Base-by-base conservation (phyloP, 2,113 vertebrate genomes). In the Corythornis vintsioides region DNA sequence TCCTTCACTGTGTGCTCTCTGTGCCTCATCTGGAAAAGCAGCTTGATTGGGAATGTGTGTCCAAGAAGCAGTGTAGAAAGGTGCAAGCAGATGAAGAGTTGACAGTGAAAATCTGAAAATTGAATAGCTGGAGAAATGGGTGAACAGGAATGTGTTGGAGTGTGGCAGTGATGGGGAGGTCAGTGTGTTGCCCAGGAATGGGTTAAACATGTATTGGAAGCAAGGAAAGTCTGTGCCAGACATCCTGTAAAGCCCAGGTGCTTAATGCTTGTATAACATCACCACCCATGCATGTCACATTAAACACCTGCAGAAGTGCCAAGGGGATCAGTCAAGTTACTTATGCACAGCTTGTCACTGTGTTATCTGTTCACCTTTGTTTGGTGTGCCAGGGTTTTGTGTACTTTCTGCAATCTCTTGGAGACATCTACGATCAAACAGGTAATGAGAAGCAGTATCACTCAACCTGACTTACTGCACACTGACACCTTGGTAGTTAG, bases 241-340 rank as follows among this genome's bases (percentile, higher is more conserved):
- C 89, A 63, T 87, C 50, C 42, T 29, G 28, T 73, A 74, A 50
- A 94, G 76, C 60, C 75, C 67, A 28, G 24, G 50, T 91, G 79
- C 71, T 61, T 85, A 59, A 76, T 47, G 38, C 5, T 3, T 75
- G 31, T 70, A 25, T 47, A 71, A 71, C 7, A 0, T 93, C 56
- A 83, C 43, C 53, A 86, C 43, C 43, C 82, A 45, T 76, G 67
- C 4, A 0, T 71, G 82, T 89, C 72, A 71, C 84, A 81, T 47
- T 80, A 57, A 94, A 73, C 82, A 92, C 82, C 82, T 93, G 78
- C 87, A 81, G 43, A 82, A 93, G 56, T 83, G 75, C 61, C 2
- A 0, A 59, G 20, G 56, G 55, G 47, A 48, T 95, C 84, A 83
- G 52, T 80, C 38, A 66, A 64, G 40, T 65, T 77, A 38, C 43